Percentiles rank a stretch among this genome's conserved stretches.
Conservation (phyloP, 2,797 vertebrate species). For the Tragelaphus eurycerus region DNA sequence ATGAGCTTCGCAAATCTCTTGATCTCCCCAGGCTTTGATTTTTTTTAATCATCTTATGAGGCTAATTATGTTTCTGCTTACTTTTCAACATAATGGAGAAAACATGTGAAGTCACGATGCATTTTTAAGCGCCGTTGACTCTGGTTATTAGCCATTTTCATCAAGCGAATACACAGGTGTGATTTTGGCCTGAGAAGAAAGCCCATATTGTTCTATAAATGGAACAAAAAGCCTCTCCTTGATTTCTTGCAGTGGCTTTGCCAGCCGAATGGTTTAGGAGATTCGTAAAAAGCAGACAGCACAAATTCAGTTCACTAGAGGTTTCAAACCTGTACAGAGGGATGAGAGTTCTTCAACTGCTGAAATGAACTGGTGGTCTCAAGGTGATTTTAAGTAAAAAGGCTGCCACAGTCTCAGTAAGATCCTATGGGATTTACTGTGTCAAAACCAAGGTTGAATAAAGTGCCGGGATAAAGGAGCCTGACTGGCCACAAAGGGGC, state of each 20-base stretch:
- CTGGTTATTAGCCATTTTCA: conserved; percentile 9
- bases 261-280: background rate
- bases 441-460: conserved; percentile 45
- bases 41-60: conserved; percentile 48
- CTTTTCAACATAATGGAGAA: conserved; percentile 54
- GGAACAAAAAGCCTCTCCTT: conserved; percentile 46
- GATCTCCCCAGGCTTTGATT: background rate
- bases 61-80: conserved; percentile 45
- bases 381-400: conserved; percentile 51
- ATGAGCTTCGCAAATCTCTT: conserved; percentile 28
- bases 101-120: conserved; percentile 17
- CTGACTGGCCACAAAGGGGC: background rate
- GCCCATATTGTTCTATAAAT: conserved; percentile 57
- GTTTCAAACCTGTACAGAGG: conserved; percentile 10
- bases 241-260: background rate
- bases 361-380: conserved; percentile 51
- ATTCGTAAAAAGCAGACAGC: conserved; percentile 37
- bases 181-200: conserved; percentile 38
- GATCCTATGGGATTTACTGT: conserved; percentile 41
- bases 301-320: conserved; percentile 5
- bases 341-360: background rate
- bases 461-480: conserved; percentile 1
- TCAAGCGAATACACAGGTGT: conserved; percentile 52
- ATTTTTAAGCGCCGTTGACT: background rate
- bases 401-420: background rate